Percentiles rank a stretch among this genome's conserved stretches.
phyloP scores from a whole-genome alignment of 2,113 vertebrate genomes.

The Fregetta grallaria region DNA sequence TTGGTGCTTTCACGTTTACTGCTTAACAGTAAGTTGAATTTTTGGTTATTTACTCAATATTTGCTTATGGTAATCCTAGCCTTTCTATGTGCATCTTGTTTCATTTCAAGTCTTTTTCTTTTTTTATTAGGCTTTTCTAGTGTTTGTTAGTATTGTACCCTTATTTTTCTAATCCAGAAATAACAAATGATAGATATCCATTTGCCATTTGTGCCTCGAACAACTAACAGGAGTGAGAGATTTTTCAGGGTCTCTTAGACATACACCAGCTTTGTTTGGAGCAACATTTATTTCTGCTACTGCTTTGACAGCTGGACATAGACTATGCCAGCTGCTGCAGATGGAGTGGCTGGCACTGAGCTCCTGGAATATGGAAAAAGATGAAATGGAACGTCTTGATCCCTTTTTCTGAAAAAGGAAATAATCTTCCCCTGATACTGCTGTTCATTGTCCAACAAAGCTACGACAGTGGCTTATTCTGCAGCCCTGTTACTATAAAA shows the following conservation, averaged over 20 bases:
- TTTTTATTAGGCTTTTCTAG: background rate
- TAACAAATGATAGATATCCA: background rate
- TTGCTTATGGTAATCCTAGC: background rate
- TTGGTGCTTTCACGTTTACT: background rate
- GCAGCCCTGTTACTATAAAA: background rate
- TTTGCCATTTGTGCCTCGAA: background rate
- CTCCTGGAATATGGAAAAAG: background rate
- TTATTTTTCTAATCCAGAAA: background rate
- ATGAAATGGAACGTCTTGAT: background rate
- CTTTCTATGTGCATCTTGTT: background rate
- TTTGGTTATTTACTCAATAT: background rate
- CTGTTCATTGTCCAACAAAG: background rate
- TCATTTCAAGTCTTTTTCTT: background rate
- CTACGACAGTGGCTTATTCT: accelerated
- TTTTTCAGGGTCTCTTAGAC: background rate
- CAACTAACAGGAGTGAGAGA: background rate
- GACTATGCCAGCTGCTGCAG: background rate
- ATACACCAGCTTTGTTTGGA: background rate
- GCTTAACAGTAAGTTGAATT: background rate
- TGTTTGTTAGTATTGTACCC: background rate
- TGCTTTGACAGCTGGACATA: background rate
- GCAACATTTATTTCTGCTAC: background rate
- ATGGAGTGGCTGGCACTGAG: background rate
- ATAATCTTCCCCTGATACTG: background rate
- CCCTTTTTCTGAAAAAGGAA: background rate